Evolutionary conservation across 2,797 vertebrate species (phyloP).

Genomic region (Meriones psammophilus): DNA sequence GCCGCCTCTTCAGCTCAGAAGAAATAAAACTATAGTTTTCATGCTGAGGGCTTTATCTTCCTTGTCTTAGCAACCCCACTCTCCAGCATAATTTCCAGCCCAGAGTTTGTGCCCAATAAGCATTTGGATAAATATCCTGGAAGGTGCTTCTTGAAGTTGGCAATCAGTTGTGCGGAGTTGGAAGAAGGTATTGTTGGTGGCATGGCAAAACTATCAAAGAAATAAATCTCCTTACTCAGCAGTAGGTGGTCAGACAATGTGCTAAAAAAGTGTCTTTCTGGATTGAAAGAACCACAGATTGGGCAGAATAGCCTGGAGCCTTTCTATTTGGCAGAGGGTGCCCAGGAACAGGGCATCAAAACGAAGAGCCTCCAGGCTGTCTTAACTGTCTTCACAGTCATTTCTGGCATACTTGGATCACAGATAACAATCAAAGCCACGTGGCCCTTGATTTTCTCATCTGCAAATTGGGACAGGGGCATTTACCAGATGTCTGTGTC

Average conservation of each 20-base stretch:
- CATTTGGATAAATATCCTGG: neutral
- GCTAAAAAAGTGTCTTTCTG: neutral
- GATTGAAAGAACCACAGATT: neutral
- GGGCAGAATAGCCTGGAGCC: neutral
- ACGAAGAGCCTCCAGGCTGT: neutral
- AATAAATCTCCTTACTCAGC: slow-evolving; percentile 18
- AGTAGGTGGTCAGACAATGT: neutral
- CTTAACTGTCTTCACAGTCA: slow-evolving; percentile 9
- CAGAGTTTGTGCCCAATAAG: neutral
- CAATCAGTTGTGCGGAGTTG: neutral
- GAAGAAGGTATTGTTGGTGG: neutral
- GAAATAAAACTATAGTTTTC: neutral
- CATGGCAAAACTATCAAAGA: slow-evolving; percentile 13
- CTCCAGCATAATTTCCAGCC: neutral
- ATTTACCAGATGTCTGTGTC: slow-evolving; percentile 55
- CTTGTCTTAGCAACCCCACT: neutral
- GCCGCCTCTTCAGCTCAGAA: neutral
- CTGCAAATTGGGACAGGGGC: slow-evolving; percentile 42
- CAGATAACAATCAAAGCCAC: slow-evolving; percentile 36
- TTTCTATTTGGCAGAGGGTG: slow-evolving; percentile 47
- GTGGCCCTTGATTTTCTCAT: slow-evolving; percentile 59
- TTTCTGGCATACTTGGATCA: neutral
- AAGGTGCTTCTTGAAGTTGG: slow-evolving; percentile 23
- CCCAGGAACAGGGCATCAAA: neutral
- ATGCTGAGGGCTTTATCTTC: neutral